Evolutionary conservation across 1,140 invertebrate genomes (phyloP).

Genomic region (Euura lappo): DNA sequence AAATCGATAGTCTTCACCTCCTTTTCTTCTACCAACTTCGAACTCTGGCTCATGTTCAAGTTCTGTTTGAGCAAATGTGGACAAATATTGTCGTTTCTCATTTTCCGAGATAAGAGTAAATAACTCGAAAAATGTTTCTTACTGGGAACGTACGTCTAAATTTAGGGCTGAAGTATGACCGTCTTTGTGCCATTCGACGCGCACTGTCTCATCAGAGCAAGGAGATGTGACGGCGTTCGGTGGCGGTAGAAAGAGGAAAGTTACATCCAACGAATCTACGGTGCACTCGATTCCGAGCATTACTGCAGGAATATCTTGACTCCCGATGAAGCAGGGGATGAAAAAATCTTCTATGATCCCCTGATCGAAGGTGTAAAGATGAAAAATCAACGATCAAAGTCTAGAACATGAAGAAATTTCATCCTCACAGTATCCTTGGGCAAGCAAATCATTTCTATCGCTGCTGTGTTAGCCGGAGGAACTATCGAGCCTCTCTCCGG

Average conservation of each 20-base stretch:
- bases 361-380: not conserved
- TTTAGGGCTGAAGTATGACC: not conserved
- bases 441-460: not conserved
- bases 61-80: not conserved
- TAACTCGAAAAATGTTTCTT: not conserved
- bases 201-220: not conserved
- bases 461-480: not conserved
- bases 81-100: too few species aligned
- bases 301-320: slow-evolving; percentile 12
- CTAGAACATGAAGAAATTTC: not conserved
- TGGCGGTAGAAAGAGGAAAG: slow-evolving; percentile 26
- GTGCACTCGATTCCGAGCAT: slow-evolving; percentile 28
- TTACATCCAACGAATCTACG: slow-evolving; percentile 21
- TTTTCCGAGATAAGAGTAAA: not conserved
- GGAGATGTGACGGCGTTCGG: not conserved
- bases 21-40: not conserved
- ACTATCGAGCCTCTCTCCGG: not conserved
- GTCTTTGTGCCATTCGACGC: not conserved
- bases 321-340: slow-evolving; percentile 21
- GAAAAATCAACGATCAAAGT: not conserved
- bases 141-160: not conserved
- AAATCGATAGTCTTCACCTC: slow-evolving; percentile 4
- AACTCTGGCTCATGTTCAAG: not conserved
- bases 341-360: slow-evolving; percentile 14
- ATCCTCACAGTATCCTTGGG: not conserved